phyloP scores from a whole-genome alignment of 2,888 invertebrate genomes.

The Tholera decimalis region DNA sequence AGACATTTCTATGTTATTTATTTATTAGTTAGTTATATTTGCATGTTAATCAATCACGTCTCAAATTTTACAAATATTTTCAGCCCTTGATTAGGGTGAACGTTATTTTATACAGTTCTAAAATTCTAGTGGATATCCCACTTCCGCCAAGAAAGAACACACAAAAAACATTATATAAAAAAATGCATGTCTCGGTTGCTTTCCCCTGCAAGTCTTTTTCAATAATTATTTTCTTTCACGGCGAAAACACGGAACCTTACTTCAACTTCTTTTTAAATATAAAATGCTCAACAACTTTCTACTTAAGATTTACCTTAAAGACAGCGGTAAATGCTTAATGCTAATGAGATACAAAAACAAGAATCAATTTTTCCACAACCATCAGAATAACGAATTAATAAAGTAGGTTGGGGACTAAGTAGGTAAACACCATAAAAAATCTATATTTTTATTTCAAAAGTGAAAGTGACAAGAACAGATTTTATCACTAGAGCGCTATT shows the following conservation, averaged over 20 bases:
- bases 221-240: not conserved
- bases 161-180: not conserved
- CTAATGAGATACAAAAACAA: constrained; percentile 33
- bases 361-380: constrained; percentile 33
- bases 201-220: not conserved
- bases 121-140: not conserved
- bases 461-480: not conserved
- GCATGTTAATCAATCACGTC: not conserved
- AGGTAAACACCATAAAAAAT: constrained; percentile 8
- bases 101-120: too few species aligned
- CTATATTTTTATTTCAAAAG: not conserved
- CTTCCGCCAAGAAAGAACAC: not conserved
- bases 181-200: not conserved
- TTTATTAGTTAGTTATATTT: not conserved
- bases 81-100: not conserved
- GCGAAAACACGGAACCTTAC: constrained; percentile 16
- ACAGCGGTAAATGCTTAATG: constrained; percentile 16
- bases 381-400: constrained; percentile 13
- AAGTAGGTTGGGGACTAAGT: constrained; percentile 1
- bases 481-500: not conserved
- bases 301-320: constrained; percentile 59
- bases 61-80: not conserved
- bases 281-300: constrained; percentile 69
- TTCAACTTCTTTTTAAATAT: not conserved
- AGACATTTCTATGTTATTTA: too few species aligned